A percentile compares a stretch with the other conserved stretches of the same genome.
These are phyloP conservation scores for Chironomus striatipennis DNA, from an alignment of 1,140 invertebrate genomes.

Conservation along the genomic window DNA sequence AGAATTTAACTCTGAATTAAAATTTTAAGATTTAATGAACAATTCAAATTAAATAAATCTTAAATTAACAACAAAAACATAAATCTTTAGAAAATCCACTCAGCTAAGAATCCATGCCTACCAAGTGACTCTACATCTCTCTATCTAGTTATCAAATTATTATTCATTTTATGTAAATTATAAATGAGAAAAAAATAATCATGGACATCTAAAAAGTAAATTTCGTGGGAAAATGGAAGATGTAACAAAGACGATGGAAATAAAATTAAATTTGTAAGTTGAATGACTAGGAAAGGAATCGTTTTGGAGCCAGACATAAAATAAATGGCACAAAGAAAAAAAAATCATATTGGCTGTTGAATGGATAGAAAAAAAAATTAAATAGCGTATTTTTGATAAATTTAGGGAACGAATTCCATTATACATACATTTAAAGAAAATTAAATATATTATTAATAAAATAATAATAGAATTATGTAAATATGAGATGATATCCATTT, in stretches of 20 bases:
- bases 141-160: too few relatives aligned
- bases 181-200: too few relatives aligned
- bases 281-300: not conserved
- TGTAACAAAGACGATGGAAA: not conserved
- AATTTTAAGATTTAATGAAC: too few relatives aligned
- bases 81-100: too few relatives aligned
- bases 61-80: too few relatives aligned
- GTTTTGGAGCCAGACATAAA: not conserved
- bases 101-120: too few relatives aligned
- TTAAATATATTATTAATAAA: not conserved
- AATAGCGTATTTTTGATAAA: conserved; percentile 21
- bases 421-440: not conserved
- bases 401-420: conserved; percentile 16
- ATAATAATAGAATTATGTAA: not conserved
- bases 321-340: conserved; percentile 2
- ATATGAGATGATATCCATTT: not conserved
- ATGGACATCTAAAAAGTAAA: not conserved
- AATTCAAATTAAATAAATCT: too few relatives aligned
- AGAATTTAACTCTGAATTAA: too few relatives aligned
- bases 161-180: too few relatives aligned
- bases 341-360: conserved; percentile 20
- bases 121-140: too few relatives aligned
- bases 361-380: not conserved
- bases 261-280: not conserved
- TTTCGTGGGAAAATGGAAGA: not conserved